These are phyloP conservation scores for Apogon talboti DNA, from an alignment of 2,797 vertebrate genomes.

Conservation along the genomic window DNA sequence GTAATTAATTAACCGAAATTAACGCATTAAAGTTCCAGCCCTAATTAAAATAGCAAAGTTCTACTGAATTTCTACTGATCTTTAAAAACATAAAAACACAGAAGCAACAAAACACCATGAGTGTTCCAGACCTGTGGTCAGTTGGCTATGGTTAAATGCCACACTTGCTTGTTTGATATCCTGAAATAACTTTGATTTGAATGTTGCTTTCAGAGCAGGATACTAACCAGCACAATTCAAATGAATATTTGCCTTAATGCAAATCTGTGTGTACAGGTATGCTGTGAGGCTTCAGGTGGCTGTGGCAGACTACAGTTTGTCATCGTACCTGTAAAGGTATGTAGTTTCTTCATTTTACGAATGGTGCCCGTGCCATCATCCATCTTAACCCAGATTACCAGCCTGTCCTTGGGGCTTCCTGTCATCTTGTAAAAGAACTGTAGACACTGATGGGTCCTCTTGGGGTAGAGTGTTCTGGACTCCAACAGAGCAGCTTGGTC, in stretches of 20 bases:
- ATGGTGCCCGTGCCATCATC: conserved; percentile 88
- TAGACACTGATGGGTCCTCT: conserved; percentile 89
- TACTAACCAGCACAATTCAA: background rate
- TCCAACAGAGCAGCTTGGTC: conserved; percentile 87
- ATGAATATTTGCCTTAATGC: conserved; percentile 7
- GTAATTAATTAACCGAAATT: too few relatives aligned
- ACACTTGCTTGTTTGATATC: background rate
- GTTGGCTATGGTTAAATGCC: background rate
- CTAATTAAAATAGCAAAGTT: too few relatives aligned
- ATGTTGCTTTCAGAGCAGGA: background rate
- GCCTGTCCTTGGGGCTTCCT: conserved; percentile 83
- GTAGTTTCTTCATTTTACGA: conserved; percentile 85
- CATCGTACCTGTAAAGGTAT: conserved; percentile 86
- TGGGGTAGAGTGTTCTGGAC: conserved; percentile 91
- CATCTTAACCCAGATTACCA: conserved; percentile 87
- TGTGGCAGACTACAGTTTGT: background rate
- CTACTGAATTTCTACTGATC: too few relatives aligned
- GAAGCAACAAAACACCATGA: background rate
- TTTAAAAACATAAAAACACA: too few relatives aligned
- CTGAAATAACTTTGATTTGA: conserved; percentile 37
- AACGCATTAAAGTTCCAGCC: too few relatives aligned
- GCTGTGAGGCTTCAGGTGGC: background rate
- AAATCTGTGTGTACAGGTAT: conserved; percentile 5
- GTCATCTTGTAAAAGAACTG: conserved; percentile 95
- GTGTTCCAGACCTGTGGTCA: background rate